Percentiles rank a stretch among this genome's conserved stretches.
These are phyloP conservation scores for Anguilla obscura DNA, from an alignment of 2,797 vertebrate genomes.

Conservation along the genomic window DNA sequence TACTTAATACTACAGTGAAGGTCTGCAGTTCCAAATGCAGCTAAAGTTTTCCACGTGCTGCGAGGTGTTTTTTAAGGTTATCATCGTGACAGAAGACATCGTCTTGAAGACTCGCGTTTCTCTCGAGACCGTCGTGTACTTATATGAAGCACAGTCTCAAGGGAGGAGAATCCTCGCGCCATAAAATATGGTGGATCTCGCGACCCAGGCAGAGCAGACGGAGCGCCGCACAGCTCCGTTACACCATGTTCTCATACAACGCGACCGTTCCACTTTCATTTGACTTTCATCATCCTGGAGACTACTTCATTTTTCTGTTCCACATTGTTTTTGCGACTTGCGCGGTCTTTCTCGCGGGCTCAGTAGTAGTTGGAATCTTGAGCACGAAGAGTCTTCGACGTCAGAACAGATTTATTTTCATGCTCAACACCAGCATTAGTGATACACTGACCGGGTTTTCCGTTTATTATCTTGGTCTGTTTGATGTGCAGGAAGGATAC, in stretches of 20 bases:
- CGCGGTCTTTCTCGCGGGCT: conserved; percentile 68
- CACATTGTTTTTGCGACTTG: conserved; percentile 72
- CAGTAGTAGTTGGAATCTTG: conserved; percentile 68
- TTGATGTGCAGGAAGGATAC: conserved; percentile 77
- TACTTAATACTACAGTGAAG: too few relatives aligned
- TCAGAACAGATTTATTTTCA: conserved; percentile 79
- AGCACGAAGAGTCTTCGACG: conserved; percentile 61
- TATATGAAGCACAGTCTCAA: not conserved
- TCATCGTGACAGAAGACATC: not conserved
- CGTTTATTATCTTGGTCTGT: conserved; percentile 76
- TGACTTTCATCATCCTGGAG: conserved; percentile 64
- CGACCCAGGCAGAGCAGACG: not conserved
- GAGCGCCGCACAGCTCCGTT: conserved; percentile 21
- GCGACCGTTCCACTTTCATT: conserved; percentile 66
- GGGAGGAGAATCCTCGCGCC: not conserved
- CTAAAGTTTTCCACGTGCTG: not conserved
- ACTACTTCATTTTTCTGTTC: conserved; percentile 72
- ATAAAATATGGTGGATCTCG: not conserved
- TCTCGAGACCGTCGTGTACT: not conserved
- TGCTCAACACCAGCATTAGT: conserved; percentile 80
- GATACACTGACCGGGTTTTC: conserved; percentile 76
- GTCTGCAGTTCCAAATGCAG: too few relatives aligned
- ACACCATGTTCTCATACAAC: conserved; percentile 63
- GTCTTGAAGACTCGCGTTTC: not conserved
- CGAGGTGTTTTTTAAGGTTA: not conserved